Conservation (phyloP, 2,113 vertebrate species). For the Potamarius usumacintae region DNA sequence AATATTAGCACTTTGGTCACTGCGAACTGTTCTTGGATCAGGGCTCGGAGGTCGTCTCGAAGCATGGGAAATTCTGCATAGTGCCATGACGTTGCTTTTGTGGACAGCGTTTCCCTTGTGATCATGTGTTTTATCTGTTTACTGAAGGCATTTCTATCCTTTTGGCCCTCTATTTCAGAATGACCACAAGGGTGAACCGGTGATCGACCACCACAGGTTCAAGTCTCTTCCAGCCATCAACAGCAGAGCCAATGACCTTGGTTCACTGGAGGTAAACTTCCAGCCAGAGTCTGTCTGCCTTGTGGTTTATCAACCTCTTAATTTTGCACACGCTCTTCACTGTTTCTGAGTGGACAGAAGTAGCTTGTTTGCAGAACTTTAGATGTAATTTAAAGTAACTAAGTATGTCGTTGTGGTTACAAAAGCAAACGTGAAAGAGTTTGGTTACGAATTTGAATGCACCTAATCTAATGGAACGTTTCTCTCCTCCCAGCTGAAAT, state of each 20-base stretch:
- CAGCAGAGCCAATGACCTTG: constrained; percentile 75
- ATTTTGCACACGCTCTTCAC: not conserved
- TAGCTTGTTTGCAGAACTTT: not conserved
- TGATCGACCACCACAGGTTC: constrained; percentile 74
- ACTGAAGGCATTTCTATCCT: constrained; percentile 28
- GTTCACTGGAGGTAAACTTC: constrained; percentile 71
- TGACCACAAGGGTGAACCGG: constrained; percentile 70
- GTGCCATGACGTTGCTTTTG: constrained; percentile 35
- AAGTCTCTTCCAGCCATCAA: constrained; percentile 76
- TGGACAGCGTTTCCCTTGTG: constrained; percentile 29
- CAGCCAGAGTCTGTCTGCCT: constrained; percentile 25
- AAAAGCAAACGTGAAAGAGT: not conserved
- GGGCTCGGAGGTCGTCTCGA: constrained; percentile 1
- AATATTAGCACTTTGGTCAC: constrained; percentile 22
- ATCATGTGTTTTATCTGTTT: constrained; percentile 21
- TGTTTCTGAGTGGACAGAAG: not conserved
- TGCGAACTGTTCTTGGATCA: constrained; percentile 27
- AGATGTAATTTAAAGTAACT: not conserved
- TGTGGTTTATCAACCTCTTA: not conserved
- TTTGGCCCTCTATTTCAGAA: constrained; percentile 67
- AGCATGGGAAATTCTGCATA: constrained; percentile 41
- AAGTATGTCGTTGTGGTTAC: not conserved
- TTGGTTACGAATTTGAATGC: not conserved
- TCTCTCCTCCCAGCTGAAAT: constrained; percentile 68
- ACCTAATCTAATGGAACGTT: not conserved